phyloP scores from a whole-genome alignment of 2,113 vertebrate genomes.

The Grammomys surdaster region DNA sequence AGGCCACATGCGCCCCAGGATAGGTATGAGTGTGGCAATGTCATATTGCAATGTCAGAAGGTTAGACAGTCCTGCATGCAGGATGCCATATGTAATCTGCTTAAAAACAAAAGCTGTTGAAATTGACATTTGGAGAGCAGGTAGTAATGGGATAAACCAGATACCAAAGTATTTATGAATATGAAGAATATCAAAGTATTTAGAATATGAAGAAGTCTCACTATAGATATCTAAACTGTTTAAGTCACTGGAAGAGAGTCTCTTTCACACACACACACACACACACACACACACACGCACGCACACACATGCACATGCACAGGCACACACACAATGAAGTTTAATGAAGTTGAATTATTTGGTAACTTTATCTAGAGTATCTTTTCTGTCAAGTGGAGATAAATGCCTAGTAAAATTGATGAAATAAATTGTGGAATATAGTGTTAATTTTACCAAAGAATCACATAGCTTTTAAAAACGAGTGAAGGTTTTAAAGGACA shows the following conservation, averaged over 20 bases:
- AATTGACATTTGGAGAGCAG: background rate
- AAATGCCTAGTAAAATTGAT: slow-evolving; percentile 5
- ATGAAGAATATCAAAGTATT: background rate
- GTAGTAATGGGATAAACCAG: background rate
- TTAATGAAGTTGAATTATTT: slow-evolving; percentile 28
- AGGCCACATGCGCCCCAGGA: no score
- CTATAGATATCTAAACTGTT: background rate
- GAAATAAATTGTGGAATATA: slow-evolving; percentile 31
- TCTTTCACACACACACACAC: background rate
- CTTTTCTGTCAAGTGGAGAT: background rate
- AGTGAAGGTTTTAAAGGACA: slow-evolving; percentile 33
- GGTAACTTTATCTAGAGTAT: background rate
- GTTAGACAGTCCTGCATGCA: background rate
- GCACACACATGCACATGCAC: no score
- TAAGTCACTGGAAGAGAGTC: background rate
- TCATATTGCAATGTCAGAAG: background rate
- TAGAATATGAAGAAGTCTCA: background rate
- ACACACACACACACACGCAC: no score
- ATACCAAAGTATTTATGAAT: background rate
- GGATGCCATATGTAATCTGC: background rate
- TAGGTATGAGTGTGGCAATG: background rate
- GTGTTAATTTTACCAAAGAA: slow-evolving; percentile 13
- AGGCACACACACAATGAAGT: background rate
- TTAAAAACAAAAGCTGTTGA: background rate
- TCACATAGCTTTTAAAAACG: background rate